phyloP scores from a whole-genome alignment of 37 sponge, comb jelly and placozoan species.

The Bolinopsis microptera region DNA sequence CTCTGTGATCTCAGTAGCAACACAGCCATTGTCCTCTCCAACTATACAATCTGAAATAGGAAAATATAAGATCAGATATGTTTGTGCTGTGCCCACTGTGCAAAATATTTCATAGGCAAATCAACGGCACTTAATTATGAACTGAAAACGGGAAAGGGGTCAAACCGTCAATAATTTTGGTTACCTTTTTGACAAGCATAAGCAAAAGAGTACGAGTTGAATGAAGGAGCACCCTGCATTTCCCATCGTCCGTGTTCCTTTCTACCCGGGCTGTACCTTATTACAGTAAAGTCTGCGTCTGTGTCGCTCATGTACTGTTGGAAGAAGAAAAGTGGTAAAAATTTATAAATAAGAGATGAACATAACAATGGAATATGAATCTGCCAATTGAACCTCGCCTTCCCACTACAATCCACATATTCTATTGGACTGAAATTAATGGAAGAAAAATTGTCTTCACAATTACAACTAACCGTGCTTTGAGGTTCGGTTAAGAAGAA shows the following conservation, averaged over 20 bases:
- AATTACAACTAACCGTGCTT: neutral
- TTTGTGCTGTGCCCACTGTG: no score
- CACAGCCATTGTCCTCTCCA: neutral
- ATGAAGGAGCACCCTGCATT: neutral
- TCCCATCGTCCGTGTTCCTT: neutral
- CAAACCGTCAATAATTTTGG: no score
- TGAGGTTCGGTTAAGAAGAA: neutral
- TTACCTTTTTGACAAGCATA: neutral
- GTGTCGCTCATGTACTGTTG: neutral
- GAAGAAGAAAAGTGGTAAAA: neutral
- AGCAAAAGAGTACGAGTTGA: neutral
- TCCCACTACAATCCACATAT: no score
- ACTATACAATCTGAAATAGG: neutral
- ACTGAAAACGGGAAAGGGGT: no score
- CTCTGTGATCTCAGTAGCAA: neutral
- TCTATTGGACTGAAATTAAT: no score
- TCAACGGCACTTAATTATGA: no score
- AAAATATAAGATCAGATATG: no score
- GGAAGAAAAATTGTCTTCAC: no score
- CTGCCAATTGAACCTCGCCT: no score
- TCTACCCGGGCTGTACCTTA: neutral
- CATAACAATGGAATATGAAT: no score
- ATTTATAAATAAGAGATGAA: no score
- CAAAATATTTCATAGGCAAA: no score
- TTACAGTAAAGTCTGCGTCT: neutral